These are phyloP conservation scores for Hepsetus odoe DNA, from an alignment of 2,113 vertebrate genomes.

Conservation along the genomic window DNA sequence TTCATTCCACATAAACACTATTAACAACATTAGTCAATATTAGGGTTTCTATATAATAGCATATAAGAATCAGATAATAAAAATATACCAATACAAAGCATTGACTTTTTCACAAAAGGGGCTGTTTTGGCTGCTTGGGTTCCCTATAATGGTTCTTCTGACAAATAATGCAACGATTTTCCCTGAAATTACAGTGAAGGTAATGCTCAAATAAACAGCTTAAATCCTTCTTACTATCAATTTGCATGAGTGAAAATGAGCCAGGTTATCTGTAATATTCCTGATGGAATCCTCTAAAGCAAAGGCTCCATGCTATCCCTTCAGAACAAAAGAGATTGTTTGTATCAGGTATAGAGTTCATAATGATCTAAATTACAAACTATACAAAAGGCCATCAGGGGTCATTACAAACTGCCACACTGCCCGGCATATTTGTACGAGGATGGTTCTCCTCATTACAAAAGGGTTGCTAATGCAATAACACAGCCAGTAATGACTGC, in stretches of 20 bases:
- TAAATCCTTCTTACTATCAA: neutral
- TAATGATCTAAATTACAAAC: constrained; percentile 42
- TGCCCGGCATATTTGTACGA: constrained; percentile 33
- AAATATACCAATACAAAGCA: no score
- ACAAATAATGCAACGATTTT: no score
- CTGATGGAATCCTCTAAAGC: neutral
- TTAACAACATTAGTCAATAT: no score
- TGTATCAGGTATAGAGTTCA: constrained; percentile 30
- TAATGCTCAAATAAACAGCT: neutral
- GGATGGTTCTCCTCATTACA: constrained; percentile 44
- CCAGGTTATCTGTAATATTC: neutral
- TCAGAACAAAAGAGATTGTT: constrained; percentile 5
- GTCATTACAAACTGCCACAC: constrained; percentile 41
- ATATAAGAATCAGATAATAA: no score
- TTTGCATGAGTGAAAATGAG: neutral
- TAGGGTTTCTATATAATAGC: no score
- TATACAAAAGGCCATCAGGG: constrained; percentile 41
- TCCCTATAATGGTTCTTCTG: no score
- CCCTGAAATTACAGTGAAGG: no score
- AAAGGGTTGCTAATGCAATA: constrained; percentile 55
- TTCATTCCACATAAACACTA: no score
- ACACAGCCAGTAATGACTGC: constrained; percentile 53
- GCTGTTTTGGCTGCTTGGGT: no score
- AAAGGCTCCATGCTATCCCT: neutral
- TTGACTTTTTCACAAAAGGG: no score